Percentiles rank a stretch among this genome's conserved stretches.
Evolutionary conservation across 2,888 invertebrate genomes (phyloP).

Genomic region (Allacma fusca): DNA sequence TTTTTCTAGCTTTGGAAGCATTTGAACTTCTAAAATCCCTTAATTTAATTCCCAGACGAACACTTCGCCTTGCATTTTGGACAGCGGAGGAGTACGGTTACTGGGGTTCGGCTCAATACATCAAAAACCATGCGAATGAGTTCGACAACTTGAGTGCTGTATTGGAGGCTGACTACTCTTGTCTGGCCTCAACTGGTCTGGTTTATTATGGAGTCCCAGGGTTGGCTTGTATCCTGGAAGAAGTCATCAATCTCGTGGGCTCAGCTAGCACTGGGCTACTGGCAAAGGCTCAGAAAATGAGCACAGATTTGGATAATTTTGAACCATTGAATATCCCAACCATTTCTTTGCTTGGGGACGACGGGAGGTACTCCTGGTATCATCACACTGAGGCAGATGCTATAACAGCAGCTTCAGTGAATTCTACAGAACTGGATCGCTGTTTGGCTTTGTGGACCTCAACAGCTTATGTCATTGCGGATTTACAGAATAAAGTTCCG

Average conservation of each 20-base stretch:
- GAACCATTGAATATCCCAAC: constrained; percentile 73
- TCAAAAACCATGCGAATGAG: constrained; percentile 69
- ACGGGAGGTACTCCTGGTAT: constrained; percentile 66
- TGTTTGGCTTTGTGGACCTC: constrained; percentile 81
- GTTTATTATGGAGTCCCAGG: constrained; percentile 70
- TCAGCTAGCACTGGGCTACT: constrained; percentile 43
- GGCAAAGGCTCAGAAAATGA: constrained; percentile 31
- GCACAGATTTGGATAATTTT: constrained; percentile 43
- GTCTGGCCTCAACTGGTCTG: constrained; percentile 78
- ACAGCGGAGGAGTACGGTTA: constrained; percentile 75
- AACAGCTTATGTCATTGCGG: constrained; percentile 78
- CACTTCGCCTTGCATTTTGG: constrained; percentile 65
- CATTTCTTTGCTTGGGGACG: constrained; percentile 73
- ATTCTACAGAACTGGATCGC: constrained; percentile 62
- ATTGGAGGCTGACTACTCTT: constrained; percentile 84
- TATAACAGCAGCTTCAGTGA: constrained; percentile 70
- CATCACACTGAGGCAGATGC: constrained; percentile 83
- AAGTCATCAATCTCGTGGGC: constrained; percentile 65
- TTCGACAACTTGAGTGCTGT: constrained; percentile 74
- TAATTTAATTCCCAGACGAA: constrained; percentile 64
- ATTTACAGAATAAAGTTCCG: constrained; percentile 68
- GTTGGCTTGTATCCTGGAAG: constrained; percentile 73
- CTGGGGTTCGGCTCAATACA: constrained; percentile 73
- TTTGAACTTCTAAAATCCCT: constrained; percentile 63
- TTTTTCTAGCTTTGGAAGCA: constrained; percentile 65